A percentile compares a stretch with the other conserved stretches of the same genome.
Conservation (phyloP, 2,113 vertebrate genomes). For the Rhombomys opimus region DNA sequence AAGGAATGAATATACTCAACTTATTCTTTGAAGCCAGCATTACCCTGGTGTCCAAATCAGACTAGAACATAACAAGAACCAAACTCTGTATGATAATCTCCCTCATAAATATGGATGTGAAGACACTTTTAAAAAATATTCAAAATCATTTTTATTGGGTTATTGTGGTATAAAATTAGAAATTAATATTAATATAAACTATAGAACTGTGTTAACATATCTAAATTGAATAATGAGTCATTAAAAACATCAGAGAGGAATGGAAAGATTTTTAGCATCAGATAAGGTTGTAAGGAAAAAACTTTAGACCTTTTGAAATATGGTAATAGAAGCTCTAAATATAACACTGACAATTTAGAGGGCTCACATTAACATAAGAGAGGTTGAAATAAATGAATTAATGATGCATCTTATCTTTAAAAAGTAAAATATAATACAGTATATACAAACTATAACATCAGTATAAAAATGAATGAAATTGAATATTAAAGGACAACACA, state of each 20-base stretch:
- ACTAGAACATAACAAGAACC: neutral
- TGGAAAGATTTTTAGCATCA: neutral
- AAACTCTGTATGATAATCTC: neutral
- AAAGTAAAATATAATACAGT: neutral
- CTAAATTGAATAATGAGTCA: neutral
- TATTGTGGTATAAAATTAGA: neutral
- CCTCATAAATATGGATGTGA: neutral
- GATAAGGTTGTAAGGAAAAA: neutral
- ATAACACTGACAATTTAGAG: neutral
- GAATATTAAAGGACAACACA: neutral
- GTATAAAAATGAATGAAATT: neutral
- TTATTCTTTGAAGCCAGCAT: neutral
- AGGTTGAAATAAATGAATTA: neutral
- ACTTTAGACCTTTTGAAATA: neutral
- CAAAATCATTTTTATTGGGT: neutral
- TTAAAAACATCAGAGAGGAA: neutral
- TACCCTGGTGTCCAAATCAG: neutral
- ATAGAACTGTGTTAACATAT: neutral
- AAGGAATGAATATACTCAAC: neutral
- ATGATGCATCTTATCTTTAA: neutral
- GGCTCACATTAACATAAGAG: neutral
- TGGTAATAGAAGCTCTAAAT: neutral
- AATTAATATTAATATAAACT: neutral
- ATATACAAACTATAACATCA: neutral
- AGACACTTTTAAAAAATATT: neutral